Evolutionary conservation across 2,888 invertebrate genomes (phyloP).

Genomic region (Sinodicranocentrus sp.): DNA sequence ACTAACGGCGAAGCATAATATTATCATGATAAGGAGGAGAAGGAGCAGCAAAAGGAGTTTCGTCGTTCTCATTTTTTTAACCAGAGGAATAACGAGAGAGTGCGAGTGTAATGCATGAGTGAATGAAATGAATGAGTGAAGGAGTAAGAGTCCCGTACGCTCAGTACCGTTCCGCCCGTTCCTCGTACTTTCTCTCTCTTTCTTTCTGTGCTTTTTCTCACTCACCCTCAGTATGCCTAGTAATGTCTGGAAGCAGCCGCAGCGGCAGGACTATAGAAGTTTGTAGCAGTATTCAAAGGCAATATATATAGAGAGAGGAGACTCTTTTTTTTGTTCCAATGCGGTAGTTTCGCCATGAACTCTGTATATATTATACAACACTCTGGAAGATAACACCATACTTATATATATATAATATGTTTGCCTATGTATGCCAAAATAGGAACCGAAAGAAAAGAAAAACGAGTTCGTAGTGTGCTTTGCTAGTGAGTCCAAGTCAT

Average conservation of each 20-base stretch:
- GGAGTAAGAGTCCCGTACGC: slow-evolving; percentile 46
- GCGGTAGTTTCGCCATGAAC: slow-evolving; percentile 63
- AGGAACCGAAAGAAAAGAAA: too few relatives aligned
- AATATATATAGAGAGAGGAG: slow-evolving; percentile 9
- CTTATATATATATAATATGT: slow-evolving; percentile 7
- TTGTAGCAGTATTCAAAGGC: slow-evolving; percentile 10
- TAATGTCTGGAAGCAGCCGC: slow-evolving; percentile 19
- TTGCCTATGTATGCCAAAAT: neutral
- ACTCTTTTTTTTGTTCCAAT: slow-evolving; percentile 61
- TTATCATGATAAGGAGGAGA: slow-evolving; percentile 43
- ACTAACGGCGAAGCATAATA: slow-evolving; percentile 41
- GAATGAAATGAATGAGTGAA: slow-evolving; percentile 42
- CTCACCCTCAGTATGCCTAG: slow-evolving; percentile 7
- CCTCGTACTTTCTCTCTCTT: slow-evolving; percentile 53
- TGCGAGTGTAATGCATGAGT: slow-evolving; percentile 39
- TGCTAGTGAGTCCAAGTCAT: slow-evolving; percentile 23
- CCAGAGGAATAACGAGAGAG: slow-evolving; percentile 20
- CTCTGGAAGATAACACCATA: slow-evolving; percentile 49
- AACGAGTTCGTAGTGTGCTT: neutral
- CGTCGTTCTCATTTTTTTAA: slow-evolving; percentile 39
- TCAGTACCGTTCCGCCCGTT: slow-evolving; percentile 58
- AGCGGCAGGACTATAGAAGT: neutral
- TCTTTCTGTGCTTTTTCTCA: neutral
- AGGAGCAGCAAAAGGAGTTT: slow-evolving; percentile 53
- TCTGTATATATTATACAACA: slow-evolving; percentile 57